Evolutionary conservation across 2,113 vertebrate genomes (phyloP).

Genomic region (Paedocypris sp.): DNA sequence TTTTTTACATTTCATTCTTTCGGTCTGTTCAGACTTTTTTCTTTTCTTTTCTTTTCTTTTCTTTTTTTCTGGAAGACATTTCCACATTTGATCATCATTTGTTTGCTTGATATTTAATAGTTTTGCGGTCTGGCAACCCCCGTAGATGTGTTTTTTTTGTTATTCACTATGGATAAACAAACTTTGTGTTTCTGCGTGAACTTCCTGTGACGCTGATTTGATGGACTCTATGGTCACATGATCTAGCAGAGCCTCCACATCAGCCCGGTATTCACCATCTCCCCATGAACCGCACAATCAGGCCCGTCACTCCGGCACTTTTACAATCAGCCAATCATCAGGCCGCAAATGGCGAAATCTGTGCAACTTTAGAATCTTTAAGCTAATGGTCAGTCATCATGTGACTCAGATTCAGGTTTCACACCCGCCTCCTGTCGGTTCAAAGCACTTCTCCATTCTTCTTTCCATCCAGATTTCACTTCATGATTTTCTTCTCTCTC

Average conservation of each 20-base stretch:
- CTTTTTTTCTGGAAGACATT: slow-evolving; percentile 12
- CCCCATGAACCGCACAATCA: neutral
- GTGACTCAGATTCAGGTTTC: too few species aligned
- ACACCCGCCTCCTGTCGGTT: too few species aligned
- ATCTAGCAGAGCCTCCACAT: slow-evolving; percentile 12
- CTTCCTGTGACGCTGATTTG: slow-evolving; percentile 4
- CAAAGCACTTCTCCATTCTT: too few species aligned
- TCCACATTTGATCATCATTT: slow-evolving; percentile 36
- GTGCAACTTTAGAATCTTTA: too few species aligned
- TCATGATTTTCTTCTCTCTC: slow-evolving; percentile 14
- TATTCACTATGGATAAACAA: neutral
- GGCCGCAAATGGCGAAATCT: neutral
- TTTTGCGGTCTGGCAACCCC: slow-evolving; percentile 1
- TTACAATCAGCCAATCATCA: neutral
- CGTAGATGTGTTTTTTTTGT: slow-evolving; percentile 18
- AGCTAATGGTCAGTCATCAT: too few species aligned
- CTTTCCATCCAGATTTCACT: too few species aligned
- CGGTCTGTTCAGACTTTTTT: slow-evolving; percentile 1
- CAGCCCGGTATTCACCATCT: neutral
- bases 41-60: slow-evolving; percentile 26
- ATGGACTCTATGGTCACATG: slow-evolving; percentile 4
- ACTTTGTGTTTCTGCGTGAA: neutral
- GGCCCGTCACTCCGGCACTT: neutral
- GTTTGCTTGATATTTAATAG: neutral
- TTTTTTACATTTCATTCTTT: too few species aligned